Evolutionary conservation across 2,797 vertebrate species (phyloP), one percentile per base, ranked within the genome.

Genomic region (Morelia viridis): DNA sequence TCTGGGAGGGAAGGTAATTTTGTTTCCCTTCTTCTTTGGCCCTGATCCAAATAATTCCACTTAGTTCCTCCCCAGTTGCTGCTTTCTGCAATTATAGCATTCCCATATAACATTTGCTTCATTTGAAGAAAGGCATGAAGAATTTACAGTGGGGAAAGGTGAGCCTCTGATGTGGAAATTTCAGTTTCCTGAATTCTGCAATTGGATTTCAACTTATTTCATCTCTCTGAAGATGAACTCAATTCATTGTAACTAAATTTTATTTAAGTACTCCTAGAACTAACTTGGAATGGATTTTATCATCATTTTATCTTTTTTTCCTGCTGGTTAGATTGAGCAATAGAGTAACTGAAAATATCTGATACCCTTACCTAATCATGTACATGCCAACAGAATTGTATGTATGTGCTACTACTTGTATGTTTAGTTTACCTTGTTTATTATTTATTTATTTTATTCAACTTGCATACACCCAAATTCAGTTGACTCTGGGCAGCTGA

Each of bases 351-450:
- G 71, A 76, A 87, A 2, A 0, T 57, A 35, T 60, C 0, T 4
- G 91, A 58, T 11, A 91, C 24, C 11, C 26, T 71, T 46, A 26
- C 56, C 8, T 50, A 88, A 26, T 0, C 5, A 88, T 68, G 53
- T 56, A 56, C 91, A 91, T 92, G 61, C 88, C 88, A 89, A 85
- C 6, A 0, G 46, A n/a, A 57, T 89, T 60, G 5, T 5, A 50
- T 3, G 17, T 76, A 57, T 64, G 41, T 31, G 22, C 60, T 85
- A 4, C 31, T 87, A n/a, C 60, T 56, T 90, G 28, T 58, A 92
- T 92, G 90, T 92, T 94, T 90, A 89, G 88, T 92, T 94, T 26
- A 58, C 80, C 61, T 26, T 0, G 0, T 91, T 19, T 92, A 68
- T 71, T 71, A 35, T 71, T 68, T 68, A 62, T 53, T 53, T 53